These are phyloP conservation scores for Heterohyrax brucei DNA, from an alignment of 2,797 vertebrate species.

Conservation along the genomic window DNA sequence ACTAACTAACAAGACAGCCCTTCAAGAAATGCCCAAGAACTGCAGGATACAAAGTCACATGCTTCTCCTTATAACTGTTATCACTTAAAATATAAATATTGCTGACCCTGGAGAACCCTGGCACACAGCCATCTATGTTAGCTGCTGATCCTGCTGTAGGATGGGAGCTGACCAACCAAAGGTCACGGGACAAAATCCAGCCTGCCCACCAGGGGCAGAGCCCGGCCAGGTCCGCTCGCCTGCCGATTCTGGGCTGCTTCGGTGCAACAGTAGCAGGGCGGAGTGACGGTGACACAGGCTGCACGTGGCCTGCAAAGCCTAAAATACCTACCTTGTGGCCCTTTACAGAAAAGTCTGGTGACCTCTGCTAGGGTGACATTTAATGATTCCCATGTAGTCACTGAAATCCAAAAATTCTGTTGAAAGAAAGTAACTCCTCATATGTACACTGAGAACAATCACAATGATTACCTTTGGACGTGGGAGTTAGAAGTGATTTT, in stretches of 20 bases:
- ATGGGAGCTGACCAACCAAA: neutral
- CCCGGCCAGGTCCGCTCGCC: neutral
- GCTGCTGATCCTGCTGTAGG: neutral
- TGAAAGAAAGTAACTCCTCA: neutral
- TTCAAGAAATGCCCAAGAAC: neutral
- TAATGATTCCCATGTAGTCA: neutral
- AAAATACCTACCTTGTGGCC: neutral
- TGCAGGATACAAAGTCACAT: neutral
- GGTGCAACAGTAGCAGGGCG: neutral
- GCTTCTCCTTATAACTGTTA: neutral
- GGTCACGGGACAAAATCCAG: neutral
- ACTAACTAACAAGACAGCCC: neutral
- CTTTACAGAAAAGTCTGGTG: neutral
- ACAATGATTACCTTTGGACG: neutral
- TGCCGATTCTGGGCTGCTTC: neutral
- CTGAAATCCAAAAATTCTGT: neutral
- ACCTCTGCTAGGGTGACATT: neutral
- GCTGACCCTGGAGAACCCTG: neutral
- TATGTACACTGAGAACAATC: too few relatives aligned
- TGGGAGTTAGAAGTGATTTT: neutral
- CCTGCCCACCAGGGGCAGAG: fast-evolving
- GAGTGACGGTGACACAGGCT: neutral
- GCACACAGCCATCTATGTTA: neutral
- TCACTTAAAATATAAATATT: neutral
- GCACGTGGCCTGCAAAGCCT: neutral